phyloP scores from a whole-genome alignment of 2,113 vertebrate species.

The Excalfactoria chinensis region DNA sequence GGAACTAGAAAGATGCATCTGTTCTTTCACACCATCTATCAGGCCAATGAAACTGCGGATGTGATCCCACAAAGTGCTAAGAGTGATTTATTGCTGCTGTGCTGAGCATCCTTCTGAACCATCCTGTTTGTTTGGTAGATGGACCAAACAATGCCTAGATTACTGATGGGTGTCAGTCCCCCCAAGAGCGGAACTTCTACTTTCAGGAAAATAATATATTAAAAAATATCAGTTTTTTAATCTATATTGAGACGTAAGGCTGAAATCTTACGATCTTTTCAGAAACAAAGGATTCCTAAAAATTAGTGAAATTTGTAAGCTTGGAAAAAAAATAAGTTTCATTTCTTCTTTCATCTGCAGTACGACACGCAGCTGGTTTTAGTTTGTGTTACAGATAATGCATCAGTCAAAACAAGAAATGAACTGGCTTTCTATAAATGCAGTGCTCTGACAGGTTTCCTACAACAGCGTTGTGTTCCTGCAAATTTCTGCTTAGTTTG shows the following conservation, averaged over 20 bases:
- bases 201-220: not conserved
- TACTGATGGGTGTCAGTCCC: not conserved
- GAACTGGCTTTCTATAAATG: not conserved
- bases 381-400: not conserved
- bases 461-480: not conserved
- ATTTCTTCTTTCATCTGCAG: not conserved
- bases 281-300: not conserved
- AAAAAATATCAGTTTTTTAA: not conserved
- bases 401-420: not conserved
- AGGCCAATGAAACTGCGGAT: not conserved
- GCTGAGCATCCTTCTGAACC: not conserved
- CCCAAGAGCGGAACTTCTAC: not conserved
- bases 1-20: not conserved
- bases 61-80: not conserved
- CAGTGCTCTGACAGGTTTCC: not conserved
- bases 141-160: not conserved
- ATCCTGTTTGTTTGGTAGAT: not conserved
- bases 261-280: not conserved
- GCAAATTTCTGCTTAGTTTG: not conserved
- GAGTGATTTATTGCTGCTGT: not conserved
- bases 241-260: fast-evolving
- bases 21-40: not conserved
- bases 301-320: not conserved
- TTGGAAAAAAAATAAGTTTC: not conserved
- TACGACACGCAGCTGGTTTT: not conserved